Evolutionary conservation across 1,140 invertebrate genomes (phyloP), one percentile per base, ranked within the genome.

Genomic region (Piezodorus guildinii): DNA sequence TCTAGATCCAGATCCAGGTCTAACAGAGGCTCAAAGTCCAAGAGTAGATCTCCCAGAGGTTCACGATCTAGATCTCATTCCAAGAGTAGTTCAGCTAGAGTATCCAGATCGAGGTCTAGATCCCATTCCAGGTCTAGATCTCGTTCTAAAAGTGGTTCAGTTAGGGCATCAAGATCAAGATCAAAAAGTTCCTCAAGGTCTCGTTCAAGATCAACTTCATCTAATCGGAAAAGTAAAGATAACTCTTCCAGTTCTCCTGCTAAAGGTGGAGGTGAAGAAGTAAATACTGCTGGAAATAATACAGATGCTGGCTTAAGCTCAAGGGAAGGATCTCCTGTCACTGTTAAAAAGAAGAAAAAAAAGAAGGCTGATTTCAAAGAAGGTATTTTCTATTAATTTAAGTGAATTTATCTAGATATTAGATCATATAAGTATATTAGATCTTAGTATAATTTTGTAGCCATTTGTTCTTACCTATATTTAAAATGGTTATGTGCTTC

Each of bases 171-270:
- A 39, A 60, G 66, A 15, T 68, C 68, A 49, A 27, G 60, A 30
- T 65, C 67, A 56, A 63, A 62, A 45, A n/a, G 30, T n/a, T 25
- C 68, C 5, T 69, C 66, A 0, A 69, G 67, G 59, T 71, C 73
- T n/a, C 62, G 73, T 30, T 76, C 76, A 25, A 61, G 72, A 45
- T 76, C 73, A 14, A 66, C 68, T 34, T 69, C 66, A 27, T 44
- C 68, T 45, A 68, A 27, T 68, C 68, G 21, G 14, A 39, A 39
- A 10, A 39, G 34, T 39, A 39, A 39, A 39, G n/a, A 19, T 16
- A 34, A 62, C 17, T 66, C 68, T 39, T 58, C 56, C 16, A 59
- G 62, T 54, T 14, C 54, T 21, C 67, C 70, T 19, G 54, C 34
- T 10, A 21, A 58, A 44, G 14, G 62, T 63, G 14, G 54, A 62